Percentiles rank a stretch among this genome's conserved stretches.
These are phyloP conservation scores for Tromatobia lineatoria DNA, from an alignment of 2,888 invertebrate genomes.

Conservation along the genomic window DNA sequence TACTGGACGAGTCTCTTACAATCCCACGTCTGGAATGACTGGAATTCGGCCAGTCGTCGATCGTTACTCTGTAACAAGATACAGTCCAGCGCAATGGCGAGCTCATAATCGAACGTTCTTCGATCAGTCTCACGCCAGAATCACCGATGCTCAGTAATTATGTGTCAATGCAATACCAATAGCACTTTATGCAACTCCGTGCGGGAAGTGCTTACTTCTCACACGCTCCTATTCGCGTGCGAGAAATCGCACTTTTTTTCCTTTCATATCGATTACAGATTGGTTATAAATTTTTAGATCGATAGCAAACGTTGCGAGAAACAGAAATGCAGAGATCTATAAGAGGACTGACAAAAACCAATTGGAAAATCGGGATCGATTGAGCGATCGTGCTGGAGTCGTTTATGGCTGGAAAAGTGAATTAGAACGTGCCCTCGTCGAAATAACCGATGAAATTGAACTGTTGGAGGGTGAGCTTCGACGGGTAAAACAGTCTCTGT, in stretches of 20 bases:
- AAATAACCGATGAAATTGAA: slow-evolving; percentile 90
- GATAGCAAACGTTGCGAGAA: slow-evolving; percentile 87
- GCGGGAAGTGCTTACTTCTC: too few species aligned
- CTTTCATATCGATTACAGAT: not conserved
- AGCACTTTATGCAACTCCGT: too few species aligned
- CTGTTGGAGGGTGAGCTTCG: slow-evolving; percentile 89
- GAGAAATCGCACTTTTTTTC: not conserved
- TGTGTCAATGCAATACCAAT: not conserved
- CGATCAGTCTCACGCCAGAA: slow-evolving; percentile 87
- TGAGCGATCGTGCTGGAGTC: slow-evolving; percentile 89
- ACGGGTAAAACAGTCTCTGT: slow-evolving; percentile 89
- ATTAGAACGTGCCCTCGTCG: slow-evolving; percentile 89
- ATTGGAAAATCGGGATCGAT: slow-evolving; percentile 88
- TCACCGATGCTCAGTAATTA: slow-evolving; percentile 81
- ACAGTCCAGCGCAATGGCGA: slow-evolving; percentile 91
- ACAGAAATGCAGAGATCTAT: slow-evolving; percentile 89
- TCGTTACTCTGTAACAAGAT: slow-evolving; percentile 91
- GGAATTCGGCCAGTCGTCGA: slow-evolving; percentile 92
- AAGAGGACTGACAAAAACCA: slow-evolving; percentile 90
- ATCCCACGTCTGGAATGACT: slow-evolving; percentile 89
- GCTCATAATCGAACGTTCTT: slow-evolving; percentile 80
- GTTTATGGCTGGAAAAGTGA: slow-evolving; percentile 92
- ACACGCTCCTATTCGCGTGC: too few species aligned
- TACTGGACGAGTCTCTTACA: slow-evolving; percentile 91
- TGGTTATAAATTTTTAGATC: slow-evolving; percentile 65